Conservation (phyloP, 2,113 vertebrate species). For the Pangasianodon gigas region DNA sequence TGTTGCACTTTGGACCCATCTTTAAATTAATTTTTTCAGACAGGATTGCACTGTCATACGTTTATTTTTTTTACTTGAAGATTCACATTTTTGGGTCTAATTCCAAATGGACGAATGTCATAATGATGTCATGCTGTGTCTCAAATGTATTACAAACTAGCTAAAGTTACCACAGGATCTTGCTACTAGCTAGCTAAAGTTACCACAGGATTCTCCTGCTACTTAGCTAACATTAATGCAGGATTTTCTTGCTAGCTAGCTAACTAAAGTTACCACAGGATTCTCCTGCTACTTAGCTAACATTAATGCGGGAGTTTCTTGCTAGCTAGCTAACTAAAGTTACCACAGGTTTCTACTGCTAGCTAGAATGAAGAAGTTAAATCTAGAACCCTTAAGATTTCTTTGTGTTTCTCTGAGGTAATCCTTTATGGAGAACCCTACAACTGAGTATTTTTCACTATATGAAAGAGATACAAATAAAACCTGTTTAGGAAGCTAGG, state of each 20-base stretch:
- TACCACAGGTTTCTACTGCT: neutral
- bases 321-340: neutral
- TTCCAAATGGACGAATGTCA: neutral
- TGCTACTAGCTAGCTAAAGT: neutral
- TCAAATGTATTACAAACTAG: neutral
- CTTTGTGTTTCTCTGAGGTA: neutral
- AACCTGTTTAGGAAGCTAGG: neutral
- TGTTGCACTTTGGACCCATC: constrained; percentile 16
- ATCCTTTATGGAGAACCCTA: neutral
- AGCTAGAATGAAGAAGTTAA: neutral
- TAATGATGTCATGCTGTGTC: neutral
- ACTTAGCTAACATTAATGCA: neutral
- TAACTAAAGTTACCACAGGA: neutral
- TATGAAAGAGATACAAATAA: neutral
- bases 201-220: neutral
- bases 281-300: neutral
- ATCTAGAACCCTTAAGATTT: neutral
- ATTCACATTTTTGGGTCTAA: neutral
- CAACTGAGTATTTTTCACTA: neutral
- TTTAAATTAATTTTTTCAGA: neutral
- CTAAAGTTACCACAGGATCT: neutral
- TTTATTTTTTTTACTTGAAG: neutral
- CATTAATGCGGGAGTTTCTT: neutral
- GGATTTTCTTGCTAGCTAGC: neutral
- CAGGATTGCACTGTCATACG: neutral